A percentile compares a stretch with the other conserved stretches of the same genome.
Conservation (phyloP, 1,140 invertebrate genomes). For the Fragariocoptes setiger region DNA sequence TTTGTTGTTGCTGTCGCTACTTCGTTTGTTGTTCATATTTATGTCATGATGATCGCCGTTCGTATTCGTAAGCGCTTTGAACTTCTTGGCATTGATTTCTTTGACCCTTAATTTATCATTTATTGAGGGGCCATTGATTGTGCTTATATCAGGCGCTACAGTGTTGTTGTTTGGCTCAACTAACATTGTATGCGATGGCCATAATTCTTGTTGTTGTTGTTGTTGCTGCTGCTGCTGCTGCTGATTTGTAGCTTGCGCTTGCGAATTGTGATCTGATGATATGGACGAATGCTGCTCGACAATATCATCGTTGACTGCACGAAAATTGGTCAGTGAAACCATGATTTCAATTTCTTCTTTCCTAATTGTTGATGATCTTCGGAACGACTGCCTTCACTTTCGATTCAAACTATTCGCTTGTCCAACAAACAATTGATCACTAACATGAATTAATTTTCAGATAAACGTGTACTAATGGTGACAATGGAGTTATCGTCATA, state of each 20-base stretch:
- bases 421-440: too few relatives aligned
- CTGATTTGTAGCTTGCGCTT: conserved; percentile 7
- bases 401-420: too few relatives aligned
- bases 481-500: too few relatives aligned
- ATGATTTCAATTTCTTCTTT: not conserved
- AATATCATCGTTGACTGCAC: not conserved
- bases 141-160: not conserved
- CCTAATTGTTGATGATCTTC: too few relatives aligned
- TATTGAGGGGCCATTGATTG: not conserved
- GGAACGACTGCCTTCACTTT: too few relatives aligned
- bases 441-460: too few relatives aligned
- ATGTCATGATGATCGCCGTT: not conserved
- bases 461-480: too few relatives aligned
- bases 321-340: not conserved
- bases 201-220: conserved; percentile 3
- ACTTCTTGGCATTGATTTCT: not conserved
- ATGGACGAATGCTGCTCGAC: too few relatives aligned
- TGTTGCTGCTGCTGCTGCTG: conserved; percentile 7
- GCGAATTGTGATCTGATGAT: too few relatives aligned
- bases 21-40: not conserved
- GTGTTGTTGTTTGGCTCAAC: not conserved
- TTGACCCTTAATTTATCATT: not conserved
- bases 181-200: not conserved
- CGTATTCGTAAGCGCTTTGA: not conserved
- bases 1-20: not conserved